phyloP scores from a whole-genome alignment of 1,140 invertebrate species.

The Anastrepha obliqua region DNA sequence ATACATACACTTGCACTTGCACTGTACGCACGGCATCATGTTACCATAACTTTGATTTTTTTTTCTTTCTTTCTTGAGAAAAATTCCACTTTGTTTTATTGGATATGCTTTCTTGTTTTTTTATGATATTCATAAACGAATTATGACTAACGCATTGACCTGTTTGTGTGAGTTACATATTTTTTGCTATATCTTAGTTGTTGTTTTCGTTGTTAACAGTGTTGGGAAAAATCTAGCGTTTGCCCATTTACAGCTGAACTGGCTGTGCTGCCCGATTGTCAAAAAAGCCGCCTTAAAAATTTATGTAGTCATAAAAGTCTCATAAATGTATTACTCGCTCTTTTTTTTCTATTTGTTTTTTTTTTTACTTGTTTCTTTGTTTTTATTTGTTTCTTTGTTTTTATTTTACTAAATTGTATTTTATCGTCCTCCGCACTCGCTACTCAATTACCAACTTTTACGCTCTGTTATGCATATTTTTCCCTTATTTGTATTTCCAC shows the following conservation, averaged over 20 bases:
- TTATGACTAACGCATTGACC: neutral
- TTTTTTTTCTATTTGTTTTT: neutral
- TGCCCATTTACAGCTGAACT: neutral
- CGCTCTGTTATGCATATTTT: neutral
- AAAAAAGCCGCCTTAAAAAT: neutral
- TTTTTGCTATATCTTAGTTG: neutral
- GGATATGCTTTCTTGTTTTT: neutral
- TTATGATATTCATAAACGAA: conserved; percentile 24
- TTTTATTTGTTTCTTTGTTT: no score
- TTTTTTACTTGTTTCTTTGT: neutral
- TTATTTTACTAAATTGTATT: no score
- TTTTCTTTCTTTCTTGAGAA: neutral
- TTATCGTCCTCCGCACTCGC: no score
- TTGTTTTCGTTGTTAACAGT: neutral
- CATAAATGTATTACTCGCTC: neutral
- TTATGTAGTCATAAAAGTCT: neutral
- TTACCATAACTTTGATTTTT: neutral
- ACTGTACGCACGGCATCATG: neutral
- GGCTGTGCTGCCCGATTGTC: neutral
- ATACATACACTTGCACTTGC: neutral
- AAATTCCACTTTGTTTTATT: neutral
- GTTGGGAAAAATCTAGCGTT: no score
- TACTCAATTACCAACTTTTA: no score
- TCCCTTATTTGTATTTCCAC: neutral
- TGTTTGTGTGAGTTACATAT: neutral